These are phyloP conservation scores for Lordiphosa clarofinis DNA, from an alignment of 1,140 invertebrate species.

Conservation along the genomic window DNA sequence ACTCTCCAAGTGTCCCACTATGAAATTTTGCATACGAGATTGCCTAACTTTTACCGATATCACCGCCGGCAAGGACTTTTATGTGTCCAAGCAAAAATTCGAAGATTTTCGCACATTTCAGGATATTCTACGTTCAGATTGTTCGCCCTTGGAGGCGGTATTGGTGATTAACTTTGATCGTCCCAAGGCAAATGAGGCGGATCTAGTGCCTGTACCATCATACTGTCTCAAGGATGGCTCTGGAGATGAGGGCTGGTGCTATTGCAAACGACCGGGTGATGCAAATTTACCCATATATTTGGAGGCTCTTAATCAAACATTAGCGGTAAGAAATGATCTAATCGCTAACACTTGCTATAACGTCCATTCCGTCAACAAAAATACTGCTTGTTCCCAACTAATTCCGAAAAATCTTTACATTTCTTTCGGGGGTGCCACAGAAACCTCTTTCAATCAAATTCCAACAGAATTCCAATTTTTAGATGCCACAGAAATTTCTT, in stretches of 20 bases:
- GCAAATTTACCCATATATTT: slow-evolving; percentile 42
- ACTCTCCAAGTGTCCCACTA: slow-evolving; percentile 62
- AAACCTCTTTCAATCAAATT: no score
- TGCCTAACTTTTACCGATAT: slow-evolving; percentile 66
- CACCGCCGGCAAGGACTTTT: slow-evolving; percentile 65
- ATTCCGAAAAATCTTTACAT: no score
- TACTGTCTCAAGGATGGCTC: slow-evolving; percentile 5
- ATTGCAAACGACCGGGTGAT: slow-evolving; percentile 65
- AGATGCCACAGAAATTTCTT: no score
- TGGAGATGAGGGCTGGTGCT: slow-evolving; percentile 39
- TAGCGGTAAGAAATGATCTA: slow-evolving; percentile 36
- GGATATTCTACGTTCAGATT: slow-evolving; percentile 50
- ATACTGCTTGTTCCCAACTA: no score
- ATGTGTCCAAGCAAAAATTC: slow-evolving; percentile 57
- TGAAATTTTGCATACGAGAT: slow-evolving; percentile 74
- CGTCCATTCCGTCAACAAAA: no score
- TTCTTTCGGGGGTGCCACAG: no score
- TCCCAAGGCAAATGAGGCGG: background rate
- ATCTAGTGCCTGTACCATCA: slow-evolving; percentile 40
- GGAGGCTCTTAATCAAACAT: slow-evolving; percentile 46
- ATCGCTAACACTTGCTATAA: no score
- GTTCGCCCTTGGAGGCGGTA: slow-evolving; percentile 57
- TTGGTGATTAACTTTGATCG: slow-evolving; percentile 71
- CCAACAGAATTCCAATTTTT: no score
- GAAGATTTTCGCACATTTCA: slow-evolving; percentile 59